phyloP scores from a whole-genome alignment of 2,888 invertebrate genomes.

The Coelinius sp. region DNA sequence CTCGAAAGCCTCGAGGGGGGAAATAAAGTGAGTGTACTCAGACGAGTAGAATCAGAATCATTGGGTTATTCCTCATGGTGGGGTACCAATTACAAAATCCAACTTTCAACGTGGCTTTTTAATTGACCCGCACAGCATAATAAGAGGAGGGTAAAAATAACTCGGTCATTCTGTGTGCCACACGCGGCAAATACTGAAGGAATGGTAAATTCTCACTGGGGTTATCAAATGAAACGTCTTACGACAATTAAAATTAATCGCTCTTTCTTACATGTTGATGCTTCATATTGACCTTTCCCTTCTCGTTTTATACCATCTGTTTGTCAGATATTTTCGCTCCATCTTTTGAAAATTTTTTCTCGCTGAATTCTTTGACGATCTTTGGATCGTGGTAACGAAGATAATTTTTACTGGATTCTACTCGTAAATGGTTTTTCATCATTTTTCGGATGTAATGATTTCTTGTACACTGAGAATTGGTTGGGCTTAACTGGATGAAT shows the following conservation, averaged over 20 bases:
- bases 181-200: constrained; percentile 47
- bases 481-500: neutral
- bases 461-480: no score
- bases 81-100: constrained; percentile 20
- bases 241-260: constrained; percentile 65
- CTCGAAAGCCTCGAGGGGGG: constrained; percentile 50
- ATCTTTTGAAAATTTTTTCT: neutral
- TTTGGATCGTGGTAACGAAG: constrained; percentile 24
- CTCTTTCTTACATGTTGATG: constrained; percentile 14
- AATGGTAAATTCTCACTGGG: constrained; percentile 48
- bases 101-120: constrained; percentile 41
- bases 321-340: constrained; percentile 32
- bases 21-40: constrained; percentile 39
- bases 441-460: no score
- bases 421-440: neutral
- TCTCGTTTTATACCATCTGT: constrained; percentile 51
- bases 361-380: neutral
- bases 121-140: constrained; percentile 61
- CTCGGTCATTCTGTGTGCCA: constrained; percentile 56
- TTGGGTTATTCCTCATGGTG: constrained; percentile 37
- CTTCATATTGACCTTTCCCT: neutral
- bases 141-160: constrained; percentile 58
- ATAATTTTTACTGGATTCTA: neutral
- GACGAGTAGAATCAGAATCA: constrained; percentile 48
- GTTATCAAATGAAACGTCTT: constrained; percentile 40